phyloP scores from a whole-genome alignment of 2,797 vertebrate species.

The Malurus leucopterus region DNA sequence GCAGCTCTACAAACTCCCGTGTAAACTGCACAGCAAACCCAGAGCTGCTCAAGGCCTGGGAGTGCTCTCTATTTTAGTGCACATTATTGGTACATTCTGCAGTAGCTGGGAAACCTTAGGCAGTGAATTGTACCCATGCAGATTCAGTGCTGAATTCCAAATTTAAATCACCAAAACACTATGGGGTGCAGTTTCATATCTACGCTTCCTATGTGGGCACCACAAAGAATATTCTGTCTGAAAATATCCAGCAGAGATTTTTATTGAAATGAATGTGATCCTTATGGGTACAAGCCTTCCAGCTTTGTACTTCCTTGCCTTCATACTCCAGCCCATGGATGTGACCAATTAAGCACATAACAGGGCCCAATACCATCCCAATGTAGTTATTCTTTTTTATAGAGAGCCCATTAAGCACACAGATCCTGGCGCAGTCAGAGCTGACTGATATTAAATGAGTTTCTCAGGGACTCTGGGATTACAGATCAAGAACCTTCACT shows the following conservation, averaged over 20 bases:
- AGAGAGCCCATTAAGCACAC: neutral
- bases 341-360: neutral
- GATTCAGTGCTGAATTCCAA: neutral
- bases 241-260: neutral
- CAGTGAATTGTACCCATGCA: neutral
- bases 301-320: neutral
- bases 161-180: neutral
- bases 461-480: neutral
- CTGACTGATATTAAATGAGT: neutral
- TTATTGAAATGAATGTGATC: neutral
- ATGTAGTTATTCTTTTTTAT: neutral
- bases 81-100: neutral
- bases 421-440: neutral
- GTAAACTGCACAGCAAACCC: neutral
- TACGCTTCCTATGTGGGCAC: neutral
- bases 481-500: neutral
- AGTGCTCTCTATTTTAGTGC: neutral
- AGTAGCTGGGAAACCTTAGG: neutral
- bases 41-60: neutral
- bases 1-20: neutral
- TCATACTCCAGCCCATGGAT: neutral
- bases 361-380: neutral
- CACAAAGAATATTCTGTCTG: neutral
- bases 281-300: neutral
- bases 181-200: neutral